These are phyloP conservation scores for Helobdella robusta DNA, from an alignment of 2,888 invertebrate species.

Conservation along the genomic window DNA sequence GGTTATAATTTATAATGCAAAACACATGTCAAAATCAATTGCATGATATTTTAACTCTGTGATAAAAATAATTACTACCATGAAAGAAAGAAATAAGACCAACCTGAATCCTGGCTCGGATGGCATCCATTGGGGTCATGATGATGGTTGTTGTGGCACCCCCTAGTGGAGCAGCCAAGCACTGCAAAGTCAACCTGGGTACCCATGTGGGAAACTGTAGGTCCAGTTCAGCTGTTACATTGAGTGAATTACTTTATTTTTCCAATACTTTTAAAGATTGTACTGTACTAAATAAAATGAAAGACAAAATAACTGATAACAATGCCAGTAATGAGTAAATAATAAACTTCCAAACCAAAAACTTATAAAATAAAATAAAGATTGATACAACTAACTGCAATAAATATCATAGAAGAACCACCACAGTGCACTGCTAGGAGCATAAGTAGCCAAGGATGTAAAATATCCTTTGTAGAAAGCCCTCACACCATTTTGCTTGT, in stretches of 20 bases:
- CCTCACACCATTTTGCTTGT: slow-evolving; percentile 67
- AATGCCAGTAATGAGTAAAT: not conserved
- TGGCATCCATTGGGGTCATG: slow-evolving; percentile 90
- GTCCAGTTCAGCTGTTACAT: slow-evolving; percentile 39
- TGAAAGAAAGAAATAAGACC: no score
- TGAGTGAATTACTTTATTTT: no score
- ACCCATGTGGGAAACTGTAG: slow-evolving; percentile 38
- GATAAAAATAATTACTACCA: no score
- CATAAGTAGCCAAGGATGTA: slow-evolving; percentile 82
- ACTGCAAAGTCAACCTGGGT: slow-evolving; percentile 76
- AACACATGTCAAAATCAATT: no score
- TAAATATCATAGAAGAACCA: slow-evolving; percentile 89
- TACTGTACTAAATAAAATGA: no score
- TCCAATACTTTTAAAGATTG: no score
- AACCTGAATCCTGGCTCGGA: slow-evolving; percentile 81
- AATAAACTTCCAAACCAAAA: slow-evolving; percentile 6
- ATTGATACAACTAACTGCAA: slow-evolving; percentile 61
- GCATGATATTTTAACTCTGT: no score
- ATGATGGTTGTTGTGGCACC: slow-evolving; percentile 84
- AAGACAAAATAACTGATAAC: not conserved
- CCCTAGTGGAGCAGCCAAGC: slow-evolving; percentile 77
- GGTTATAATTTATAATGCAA: no score
- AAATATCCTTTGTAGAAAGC: slow-evolving; percentile 90
- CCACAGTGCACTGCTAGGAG: slow-evolving; percentile 94
- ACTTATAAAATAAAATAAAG: slow-evolving; percentile 7